These are phyloP conservation scores for Drosophila multiciliata DNA, from an alignment of 2,888 invertebrate species.

Conservation along the genomic window DNA sequence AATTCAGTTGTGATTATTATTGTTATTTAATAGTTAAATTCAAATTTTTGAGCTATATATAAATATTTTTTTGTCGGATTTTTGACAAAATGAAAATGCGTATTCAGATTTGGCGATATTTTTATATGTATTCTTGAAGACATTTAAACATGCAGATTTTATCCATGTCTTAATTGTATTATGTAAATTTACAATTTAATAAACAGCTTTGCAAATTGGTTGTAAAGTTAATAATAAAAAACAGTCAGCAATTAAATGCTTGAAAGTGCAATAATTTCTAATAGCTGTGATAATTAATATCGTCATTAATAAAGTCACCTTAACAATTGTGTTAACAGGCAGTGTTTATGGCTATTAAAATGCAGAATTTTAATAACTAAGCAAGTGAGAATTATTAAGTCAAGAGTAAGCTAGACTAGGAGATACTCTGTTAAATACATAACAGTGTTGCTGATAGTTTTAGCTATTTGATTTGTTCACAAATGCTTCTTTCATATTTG, in stretches of 20 bases:
- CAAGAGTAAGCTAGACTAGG: not conserved
- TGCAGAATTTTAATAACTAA: not conserved
- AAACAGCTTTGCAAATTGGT: not conserved
- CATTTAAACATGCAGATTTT: no score
- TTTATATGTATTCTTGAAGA: no score
- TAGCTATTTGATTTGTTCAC: no score
- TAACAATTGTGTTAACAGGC: not conserved
- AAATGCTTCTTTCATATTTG: no score
- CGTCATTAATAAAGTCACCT: not conserved
- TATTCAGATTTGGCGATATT: no score
- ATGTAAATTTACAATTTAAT: not conserved
- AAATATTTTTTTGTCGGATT: no score
- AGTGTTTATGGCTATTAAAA: not conserved
- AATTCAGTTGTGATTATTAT: not conserved
- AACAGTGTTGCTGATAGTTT: not conserved
- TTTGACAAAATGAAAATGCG: no score
- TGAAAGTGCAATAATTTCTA: not conserved
- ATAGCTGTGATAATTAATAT: not conserved
- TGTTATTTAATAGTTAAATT: not conserved
- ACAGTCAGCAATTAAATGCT: not conserved
- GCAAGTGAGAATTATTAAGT: not conserved
- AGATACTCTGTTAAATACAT: not conserved
- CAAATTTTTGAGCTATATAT: not conserved
- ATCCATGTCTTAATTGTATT: no score
- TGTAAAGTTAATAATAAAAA: not conserved